Conservation (phyloP, 2,888 invertebrate genomes). For the Zeuzera pyrina region DNA sequence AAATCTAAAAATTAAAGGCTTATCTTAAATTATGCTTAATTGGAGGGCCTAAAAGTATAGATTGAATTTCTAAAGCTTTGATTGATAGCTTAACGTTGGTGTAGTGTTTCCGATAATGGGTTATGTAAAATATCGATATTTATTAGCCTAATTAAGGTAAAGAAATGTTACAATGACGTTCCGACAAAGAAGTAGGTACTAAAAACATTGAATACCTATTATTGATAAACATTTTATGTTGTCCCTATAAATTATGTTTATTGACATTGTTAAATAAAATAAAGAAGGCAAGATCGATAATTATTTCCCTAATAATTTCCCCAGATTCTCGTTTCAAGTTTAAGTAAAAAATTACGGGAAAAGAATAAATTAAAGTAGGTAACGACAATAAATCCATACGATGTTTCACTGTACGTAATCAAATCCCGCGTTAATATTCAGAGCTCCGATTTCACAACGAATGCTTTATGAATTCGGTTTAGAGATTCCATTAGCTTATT, state of each 20-base stretch:
- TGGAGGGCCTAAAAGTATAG: conserved; percentile 60
- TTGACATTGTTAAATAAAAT: too few relatives aligned
- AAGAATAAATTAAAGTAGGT: too few relatives aligned
- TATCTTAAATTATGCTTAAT: conserved; percentile 70
- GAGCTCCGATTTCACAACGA: conserved; percentile 32
- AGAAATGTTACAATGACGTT: not conserved
- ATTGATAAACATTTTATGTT: too few relatives aligned
- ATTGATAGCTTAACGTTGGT: conserved; percentile 54
- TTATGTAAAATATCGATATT: conserved; percentile 33
- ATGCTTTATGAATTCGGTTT: conserved; percentile 34
- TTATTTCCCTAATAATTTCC: too few relatives aligned
- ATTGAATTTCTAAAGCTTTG: conserved; percentile 63
- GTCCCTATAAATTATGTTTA: too few relatives aligned
- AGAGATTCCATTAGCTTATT: conserved; percentile 41
- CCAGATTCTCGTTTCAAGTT: too few relatives aligned
- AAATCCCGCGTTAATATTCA: conserved; percentile 24
- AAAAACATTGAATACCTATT: too few relatives aligned
- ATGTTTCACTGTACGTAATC: conserved; percentile 2
- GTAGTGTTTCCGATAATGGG: conserved; percentile 35
- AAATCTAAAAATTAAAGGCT: conserved; percentile 64
- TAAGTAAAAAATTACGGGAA: too few relatives aligned
- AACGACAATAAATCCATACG: too few relatives aligned
- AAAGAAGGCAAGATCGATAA: too few relatives aligned
- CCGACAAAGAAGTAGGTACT: too few relatives aligned
- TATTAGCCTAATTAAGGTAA: conserved; percentile 30